Conservation (phyloP, 2,113 vertebrate genomes). For the Paratilapia polleni region DNA sequence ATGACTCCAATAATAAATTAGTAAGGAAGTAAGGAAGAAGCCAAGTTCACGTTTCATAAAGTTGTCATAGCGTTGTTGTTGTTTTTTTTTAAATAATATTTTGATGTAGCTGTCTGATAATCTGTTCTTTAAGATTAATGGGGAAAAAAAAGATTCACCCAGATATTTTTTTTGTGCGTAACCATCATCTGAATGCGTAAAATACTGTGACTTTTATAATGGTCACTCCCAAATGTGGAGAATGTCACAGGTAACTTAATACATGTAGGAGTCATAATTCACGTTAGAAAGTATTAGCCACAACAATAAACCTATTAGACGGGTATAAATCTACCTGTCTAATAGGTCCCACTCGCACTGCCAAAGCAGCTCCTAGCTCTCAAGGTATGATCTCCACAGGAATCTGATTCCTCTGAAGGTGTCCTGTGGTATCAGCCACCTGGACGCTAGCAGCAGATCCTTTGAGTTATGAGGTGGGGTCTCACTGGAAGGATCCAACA, state of each 20-base stretch:
- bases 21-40: neutral
- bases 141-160: too few species aligned
- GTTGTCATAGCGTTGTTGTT: neutral
- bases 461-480: neutral
- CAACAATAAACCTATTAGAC: too few species aligned
- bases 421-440: neutral
- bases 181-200: neutral
- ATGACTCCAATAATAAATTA: neutral
- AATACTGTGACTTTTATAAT: neutral
- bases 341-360: too few species aligned
- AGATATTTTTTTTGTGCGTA: too few species aligned
- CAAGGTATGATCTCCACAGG: neutral
- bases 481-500: neutral
- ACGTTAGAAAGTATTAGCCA: neutral
- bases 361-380: too few species aligned
- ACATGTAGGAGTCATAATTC: neutral
- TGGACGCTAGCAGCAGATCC: neutral
- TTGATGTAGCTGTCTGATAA: neutral
- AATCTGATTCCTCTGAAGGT: neutral
- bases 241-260: neutral
- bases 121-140: too few species aligned
- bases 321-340: neutral
- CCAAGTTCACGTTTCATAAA: neutral
- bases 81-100: too few species aligned
- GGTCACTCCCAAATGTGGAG: neutral